Evolutionary conservation across 1,140 invertebrate genomes (phyloP).

Genomic region (Tetragonula clypearis): DNA sequence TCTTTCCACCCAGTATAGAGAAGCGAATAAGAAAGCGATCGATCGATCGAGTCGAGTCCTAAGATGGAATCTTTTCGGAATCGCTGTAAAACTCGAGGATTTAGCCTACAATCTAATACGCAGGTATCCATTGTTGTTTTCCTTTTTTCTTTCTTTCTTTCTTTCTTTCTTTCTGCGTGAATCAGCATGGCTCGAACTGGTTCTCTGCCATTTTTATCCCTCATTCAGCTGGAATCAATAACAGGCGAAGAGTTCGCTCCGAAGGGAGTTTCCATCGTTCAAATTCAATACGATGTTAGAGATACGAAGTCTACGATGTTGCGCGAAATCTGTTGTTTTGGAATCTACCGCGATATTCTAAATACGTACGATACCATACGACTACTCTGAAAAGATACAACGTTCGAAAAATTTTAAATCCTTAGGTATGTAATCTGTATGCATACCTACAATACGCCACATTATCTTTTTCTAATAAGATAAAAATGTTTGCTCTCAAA

Average conservation of each 20-base stretch:
- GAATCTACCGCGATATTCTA: not conserved
- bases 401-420: too few species aligned
- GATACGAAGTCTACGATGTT: not conserved
- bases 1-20: not conserved
- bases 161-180: not conserved
- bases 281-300: not conserved
- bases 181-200: not conserved
- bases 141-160: not conserved
- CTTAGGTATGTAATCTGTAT: too few species aligned
- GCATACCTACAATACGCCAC: too few species aligned
- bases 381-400: too few species aligned
- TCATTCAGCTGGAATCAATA: not conserved
- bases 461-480: too few species aligned
- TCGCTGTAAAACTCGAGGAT: not conserved
- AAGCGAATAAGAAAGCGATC: not conserved
- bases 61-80: constrained; percentile 11
- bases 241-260: not conserved
- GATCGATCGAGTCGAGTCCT: not conserved
- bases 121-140: not conserved
- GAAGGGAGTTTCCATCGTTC: not conserved
- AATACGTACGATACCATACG: too few species aligned
- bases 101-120: not conserved
- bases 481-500: too few species aligned
- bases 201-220: not conserved
- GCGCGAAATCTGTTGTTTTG: not conserved